phyloP scores from a whole-genome alignment of 1,140 invertebrate species.

The Pseudomyrmex cubaensis region DNA sequence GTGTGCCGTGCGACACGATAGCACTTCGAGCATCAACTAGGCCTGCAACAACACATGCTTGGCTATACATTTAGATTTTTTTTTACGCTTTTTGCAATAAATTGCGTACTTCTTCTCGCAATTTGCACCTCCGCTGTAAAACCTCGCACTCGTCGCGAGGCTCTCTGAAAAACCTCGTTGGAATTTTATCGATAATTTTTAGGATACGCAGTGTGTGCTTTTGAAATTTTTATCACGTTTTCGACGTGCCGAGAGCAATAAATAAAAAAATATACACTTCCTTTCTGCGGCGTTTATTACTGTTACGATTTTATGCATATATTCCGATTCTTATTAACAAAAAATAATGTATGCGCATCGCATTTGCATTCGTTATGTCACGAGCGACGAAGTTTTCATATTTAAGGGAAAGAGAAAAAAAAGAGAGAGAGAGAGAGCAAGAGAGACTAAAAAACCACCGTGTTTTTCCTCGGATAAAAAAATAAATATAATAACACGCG shows the following conservation, averaged over 20 bases:
- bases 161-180: neutral
- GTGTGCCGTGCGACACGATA: conserved; percentile 14
- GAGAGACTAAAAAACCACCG: too few relatives aligned
- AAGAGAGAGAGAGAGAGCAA: too few relatives aligned
- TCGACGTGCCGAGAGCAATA: conserved; percentile 3
- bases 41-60: conserved; percentile 11
- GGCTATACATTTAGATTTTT: neutral
- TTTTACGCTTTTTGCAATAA: conserved; percentile 6
- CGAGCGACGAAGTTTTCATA: conserved; percentile 13
- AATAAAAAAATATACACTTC: conserved; percentile 31
- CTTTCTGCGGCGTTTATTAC: conserved; percentile 23
- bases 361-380: conserved; percentile 44
- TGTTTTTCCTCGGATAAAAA: conserved; percentile 3
- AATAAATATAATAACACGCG: conserved; percentile 36
- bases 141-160: neutral
- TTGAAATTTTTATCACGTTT: conserved; percentile 44
- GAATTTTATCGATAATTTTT: conserved; percentile 21
- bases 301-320: conserved; percentile 36
- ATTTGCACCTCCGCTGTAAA: neutral
- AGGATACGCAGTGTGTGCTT: neutral
- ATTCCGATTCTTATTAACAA: conserved; percentile 45
- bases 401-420: conserved; percentile 27
- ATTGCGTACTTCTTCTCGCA: conserved; percentile 19
- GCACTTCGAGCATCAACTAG: neutral
- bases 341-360: conserved; percentile 48